Conservation (phyloP, 2,113 vertebrate species). For the Typhlomys cinereus region DNA sequence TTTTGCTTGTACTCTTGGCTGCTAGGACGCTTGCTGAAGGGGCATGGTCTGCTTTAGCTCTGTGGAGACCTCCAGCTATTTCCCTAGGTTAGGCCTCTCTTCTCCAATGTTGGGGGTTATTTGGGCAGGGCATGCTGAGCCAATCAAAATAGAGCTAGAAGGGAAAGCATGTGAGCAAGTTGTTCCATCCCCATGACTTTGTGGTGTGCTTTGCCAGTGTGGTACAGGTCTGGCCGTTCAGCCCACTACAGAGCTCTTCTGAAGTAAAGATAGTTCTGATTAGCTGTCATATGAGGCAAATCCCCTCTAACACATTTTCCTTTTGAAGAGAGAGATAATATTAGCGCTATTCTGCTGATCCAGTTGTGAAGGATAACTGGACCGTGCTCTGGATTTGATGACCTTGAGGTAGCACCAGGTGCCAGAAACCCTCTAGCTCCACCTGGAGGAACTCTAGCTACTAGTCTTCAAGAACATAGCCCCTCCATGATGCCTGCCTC, state of each 20-base stretch:
- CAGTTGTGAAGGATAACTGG: neutral
- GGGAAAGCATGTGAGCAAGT: neutral
- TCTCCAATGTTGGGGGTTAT: too few species aligned
- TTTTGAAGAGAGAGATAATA: neutral
- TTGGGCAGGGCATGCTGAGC: neutral
- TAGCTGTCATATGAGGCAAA: neutral
- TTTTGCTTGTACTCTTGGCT: neutral
- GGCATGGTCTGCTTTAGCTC: neutral
- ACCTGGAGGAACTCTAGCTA: neutral
- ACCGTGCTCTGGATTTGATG: neutral
- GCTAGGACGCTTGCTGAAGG: fast-evolving
- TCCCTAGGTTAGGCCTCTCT: neutral
- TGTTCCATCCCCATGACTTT: neutral
- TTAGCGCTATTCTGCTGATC: neutral
- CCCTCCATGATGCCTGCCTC: neutral
- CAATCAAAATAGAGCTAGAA: neutral
- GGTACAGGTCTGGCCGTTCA: neutral
- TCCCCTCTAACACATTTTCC: neutral
- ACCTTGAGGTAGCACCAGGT: neutral
- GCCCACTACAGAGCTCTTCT: neutral
- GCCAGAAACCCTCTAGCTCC: neutral
- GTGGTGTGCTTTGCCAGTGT: neutral
- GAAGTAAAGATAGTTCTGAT: neutral
- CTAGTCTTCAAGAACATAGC: neutral
- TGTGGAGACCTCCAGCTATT: neutral